Conservation (phyloP, 2,113 vertebrate species). For the Percina caprodes region DNA sequence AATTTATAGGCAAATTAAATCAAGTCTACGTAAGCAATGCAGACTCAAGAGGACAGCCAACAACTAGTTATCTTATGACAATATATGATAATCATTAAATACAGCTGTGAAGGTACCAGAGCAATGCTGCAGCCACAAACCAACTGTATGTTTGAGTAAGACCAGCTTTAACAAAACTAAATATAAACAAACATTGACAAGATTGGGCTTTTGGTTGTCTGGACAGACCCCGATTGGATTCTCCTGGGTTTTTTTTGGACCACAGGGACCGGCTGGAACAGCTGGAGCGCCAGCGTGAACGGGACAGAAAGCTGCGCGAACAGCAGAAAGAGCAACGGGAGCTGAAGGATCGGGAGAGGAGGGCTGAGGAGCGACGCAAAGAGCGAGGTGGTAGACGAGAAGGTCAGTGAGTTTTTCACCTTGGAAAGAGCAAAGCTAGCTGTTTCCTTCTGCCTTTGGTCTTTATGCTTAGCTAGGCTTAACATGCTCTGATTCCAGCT, state of each 20-base stretch:
- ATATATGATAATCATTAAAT: not conserved
- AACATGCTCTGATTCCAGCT: not conserved
- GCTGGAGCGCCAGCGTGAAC: slow-evolving; percentile 91
- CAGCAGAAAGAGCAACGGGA: slow-evolving; percentile 96
- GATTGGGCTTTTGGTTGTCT: slow-evolving; percentile 61
- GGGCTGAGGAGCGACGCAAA: slow-evolving; percentile 92
- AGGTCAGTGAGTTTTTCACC: slow-evolving; percentile 79
- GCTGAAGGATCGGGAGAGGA: slow-evolving; percentile 91
- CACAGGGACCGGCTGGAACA: slow-evolving; percentile 96
- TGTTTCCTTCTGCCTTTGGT: not conserved
- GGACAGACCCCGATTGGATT: slow-evolving; percentile 67
- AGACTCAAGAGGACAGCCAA: not conserved
- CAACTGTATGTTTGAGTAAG: slow-evolving; percentile 18
- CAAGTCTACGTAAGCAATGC: not conserved
- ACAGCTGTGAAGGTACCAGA: not conserved
- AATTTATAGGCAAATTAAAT: not conserved
- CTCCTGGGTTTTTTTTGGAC: slow-evolving; percentile 66
- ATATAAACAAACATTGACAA: slow-evolving; percentile 51
- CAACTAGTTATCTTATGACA: not conserved
- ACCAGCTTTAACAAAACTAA: slow-evolving; percentile 12
- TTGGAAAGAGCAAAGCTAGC: not conserved
- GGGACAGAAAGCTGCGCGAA: slow-evolving; percentile 93
- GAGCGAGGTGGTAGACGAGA: slow-evolving; percentile 90
- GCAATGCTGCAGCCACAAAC: not conserved
- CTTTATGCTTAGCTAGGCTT: not conserved